Conservation (phyloP, 2,888 invertebrate species). For the Cantharis lateralis region DNA sequence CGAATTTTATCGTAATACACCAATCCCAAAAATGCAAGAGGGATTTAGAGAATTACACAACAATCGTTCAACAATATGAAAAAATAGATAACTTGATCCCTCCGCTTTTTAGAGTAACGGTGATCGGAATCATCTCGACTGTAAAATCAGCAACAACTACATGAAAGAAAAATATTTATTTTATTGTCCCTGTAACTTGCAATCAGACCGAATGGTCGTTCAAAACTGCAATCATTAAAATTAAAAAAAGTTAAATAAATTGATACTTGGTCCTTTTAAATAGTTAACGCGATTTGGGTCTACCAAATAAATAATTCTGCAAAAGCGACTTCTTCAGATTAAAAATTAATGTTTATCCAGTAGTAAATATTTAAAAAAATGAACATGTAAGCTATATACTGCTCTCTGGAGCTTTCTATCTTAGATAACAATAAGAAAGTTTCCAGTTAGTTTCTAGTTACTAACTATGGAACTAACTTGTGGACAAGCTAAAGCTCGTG, state of each 20-base stretch:
- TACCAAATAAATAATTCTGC: neutral
- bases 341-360: neutral
- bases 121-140: neutral
- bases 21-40: neutral
- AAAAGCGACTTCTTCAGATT: neutral
- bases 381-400: neutral
- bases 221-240: neutral
- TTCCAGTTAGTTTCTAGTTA: slow-evolving; percentile 4
- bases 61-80: neutral
- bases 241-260: neutral
- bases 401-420: neutral
- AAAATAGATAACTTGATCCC: neutral
- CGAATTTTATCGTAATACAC: neutral
- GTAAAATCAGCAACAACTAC: neutral
- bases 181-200: neutral
- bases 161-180: neutral
- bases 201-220: neutral
- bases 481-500: slow-evolving; percentile 19
- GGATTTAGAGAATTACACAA: neutral
- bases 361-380: neutral
- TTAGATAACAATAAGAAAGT: slow-evolving; percentile 2
- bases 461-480: slow-evolving; percentile 15
- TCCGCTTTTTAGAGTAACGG: neutral
- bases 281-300: neutral
- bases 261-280: neutral